Percentiles rank a stretch among this genome's conserved stretches.
Conservation (phyloP, 2,113 vertebrate species). For the Agelaius tricolor region DNA sequence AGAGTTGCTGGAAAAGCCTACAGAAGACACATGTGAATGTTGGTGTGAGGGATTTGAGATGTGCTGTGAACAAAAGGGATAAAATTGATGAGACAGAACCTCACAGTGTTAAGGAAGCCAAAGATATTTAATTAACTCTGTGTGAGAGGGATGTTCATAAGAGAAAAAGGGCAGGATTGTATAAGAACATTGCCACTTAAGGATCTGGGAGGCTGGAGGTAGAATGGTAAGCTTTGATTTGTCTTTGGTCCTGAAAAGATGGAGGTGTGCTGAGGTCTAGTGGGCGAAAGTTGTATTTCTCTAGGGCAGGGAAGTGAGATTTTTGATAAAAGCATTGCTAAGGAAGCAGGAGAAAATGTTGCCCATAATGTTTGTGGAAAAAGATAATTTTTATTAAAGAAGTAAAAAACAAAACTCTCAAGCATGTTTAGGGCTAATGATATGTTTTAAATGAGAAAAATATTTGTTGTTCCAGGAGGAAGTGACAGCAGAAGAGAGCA, state of each 20-base stretch:
- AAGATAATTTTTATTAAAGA: not conserved
- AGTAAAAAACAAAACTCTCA: not conserved
- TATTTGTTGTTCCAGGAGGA: conserved; percentile 81
- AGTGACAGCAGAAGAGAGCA: conserved; percentile 85
- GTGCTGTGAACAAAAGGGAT: not conserved
- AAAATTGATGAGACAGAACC: not conserved
- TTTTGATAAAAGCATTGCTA: not conserved
- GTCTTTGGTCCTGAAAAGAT: not conserved
- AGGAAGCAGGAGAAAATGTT: not conserved
- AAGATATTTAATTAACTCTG: not conserved
- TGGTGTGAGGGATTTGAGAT: not conserved
- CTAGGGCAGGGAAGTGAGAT: not conserved
- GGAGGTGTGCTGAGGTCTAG: not conserved
- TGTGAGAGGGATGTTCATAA: not conserved
- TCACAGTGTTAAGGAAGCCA: not conserved
- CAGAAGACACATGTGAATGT: not conserved
- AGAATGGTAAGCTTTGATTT: not conserved
- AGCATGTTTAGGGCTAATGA: not conserved
- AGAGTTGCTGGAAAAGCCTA: not conserved
- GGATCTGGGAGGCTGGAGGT: not conserved
- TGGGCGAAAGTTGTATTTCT: not conserved
- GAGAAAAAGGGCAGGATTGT: not conserved
- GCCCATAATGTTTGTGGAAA: not conserved
- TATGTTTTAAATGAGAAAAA: not conserved
- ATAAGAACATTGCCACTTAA: not conserved